Conservation (phyloP, 2,797 vertebrate species). For the Lateolabrax maculatus region DNA sequence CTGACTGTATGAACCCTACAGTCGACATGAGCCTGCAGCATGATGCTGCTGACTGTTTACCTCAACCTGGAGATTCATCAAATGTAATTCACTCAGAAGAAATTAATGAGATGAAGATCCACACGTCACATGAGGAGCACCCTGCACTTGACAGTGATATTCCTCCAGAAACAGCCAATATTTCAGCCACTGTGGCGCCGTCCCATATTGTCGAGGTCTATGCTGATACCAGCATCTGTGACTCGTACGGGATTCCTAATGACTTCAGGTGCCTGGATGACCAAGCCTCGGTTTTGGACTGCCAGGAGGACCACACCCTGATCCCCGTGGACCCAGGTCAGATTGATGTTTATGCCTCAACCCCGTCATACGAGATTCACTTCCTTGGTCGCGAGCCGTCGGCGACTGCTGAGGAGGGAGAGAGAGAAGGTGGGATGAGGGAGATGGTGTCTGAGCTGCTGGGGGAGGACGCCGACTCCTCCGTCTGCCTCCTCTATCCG, state of each 20-base stretch:
- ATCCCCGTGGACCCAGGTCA: slow-evolving; percentile 76
- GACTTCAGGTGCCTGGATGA: neutral
- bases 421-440: slow-evolving; percentile 78
- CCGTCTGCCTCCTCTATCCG: slow-evolving; percentile 49
- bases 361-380: slow-evolving; percentile 84
- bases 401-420: slow-evolving; percentile 47
- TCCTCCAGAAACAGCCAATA: neutral
- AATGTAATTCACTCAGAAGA: neutral
- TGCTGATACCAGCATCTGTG: neutral
- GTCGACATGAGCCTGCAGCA: neutral
- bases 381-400: neutral
- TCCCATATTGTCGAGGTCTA: neutral
- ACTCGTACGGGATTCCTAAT: slow-evolving; percentile 11
- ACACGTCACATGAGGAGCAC: neutral
- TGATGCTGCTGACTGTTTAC: neutral
- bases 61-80: neutral
- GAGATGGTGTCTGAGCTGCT: slow-evolving; percentile 83
- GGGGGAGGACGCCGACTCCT: slow-evolving; percentile 67
- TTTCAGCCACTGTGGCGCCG: neutral
- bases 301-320: neutral
- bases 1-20: neutral
- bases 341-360: slow-evolving; percentile 80
- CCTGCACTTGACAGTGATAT: fast-evolving
- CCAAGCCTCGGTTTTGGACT: neutral
- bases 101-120: neutral